Conservation (phyloP, 2,888 invertebrate species). For the Drosophila mettleri region DNA sequence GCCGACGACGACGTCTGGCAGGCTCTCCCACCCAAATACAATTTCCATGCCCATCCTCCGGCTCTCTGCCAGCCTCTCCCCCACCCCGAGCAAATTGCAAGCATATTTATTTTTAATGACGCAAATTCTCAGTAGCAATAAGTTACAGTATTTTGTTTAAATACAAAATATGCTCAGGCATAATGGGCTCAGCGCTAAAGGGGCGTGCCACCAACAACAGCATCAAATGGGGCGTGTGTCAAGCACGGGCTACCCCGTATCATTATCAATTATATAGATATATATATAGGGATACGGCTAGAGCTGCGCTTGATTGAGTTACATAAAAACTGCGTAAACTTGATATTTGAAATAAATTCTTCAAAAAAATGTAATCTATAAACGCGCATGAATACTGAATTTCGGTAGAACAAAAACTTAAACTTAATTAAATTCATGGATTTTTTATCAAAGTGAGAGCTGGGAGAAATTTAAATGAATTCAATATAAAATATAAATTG, state of each 20-base stretch:
- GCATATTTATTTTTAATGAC: slow-evolving; percentile 80
- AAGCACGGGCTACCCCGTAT: slow-evolving; percentile 18
- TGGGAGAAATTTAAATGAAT: too few species aligned
- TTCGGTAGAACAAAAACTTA: background rate
- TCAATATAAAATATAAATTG: too few species aligned
- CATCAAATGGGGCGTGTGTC: slow-evolving; percentile 23
- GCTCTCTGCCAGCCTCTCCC: too few species aligned
- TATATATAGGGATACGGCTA: background rate
- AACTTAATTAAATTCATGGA: too few species aligned
- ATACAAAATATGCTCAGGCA: slow-evolving; percentile 49
- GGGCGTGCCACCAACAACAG: slow-evolving; percentile 20
- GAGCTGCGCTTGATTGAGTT: slow-evolving; percentile 9
- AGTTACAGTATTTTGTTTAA: slow-evolving; percentile 59
- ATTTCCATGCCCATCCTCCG: slow-evolving; percentile 23
- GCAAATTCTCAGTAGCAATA: slow-evolving; percentile 68
- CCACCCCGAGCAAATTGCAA: slow-evolving; percentile 46
- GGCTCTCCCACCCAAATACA: slow-evolving; percentile 31
- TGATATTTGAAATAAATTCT: background rate
- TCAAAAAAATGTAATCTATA: background rate
- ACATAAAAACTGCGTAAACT: background rate
- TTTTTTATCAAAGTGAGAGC: too few species aligned
- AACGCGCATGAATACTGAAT: background rate
- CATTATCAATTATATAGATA: slow-evolving; percentile 41
- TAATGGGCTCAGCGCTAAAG: slow-evolving; percentile 14
- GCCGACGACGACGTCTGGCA: slow-evolving; percentile 36